Base-by-base conservation (phyloP, 2,888 invertebrate species). In the Julus scanicus region DNA sequence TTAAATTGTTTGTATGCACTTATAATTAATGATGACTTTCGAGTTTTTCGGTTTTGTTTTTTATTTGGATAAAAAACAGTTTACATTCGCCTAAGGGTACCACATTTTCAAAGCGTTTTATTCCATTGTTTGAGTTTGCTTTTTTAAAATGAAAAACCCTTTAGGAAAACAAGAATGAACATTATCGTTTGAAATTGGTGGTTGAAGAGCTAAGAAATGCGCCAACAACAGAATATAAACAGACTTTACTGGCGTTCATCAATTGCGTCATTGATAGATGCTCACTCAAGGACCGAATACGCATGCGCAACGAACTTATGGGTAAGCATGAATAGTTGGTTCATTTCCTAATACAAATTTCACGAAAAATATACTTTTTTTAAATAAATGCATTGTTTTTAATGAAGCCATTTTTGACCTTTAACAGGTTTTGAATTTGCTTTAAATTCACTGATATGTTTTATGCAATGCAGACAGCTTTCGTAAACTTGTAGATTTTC, bases 201-300 rank as follows among this genome's bases (percentile, higher is more conserved):
- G 96, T 98, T 89, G 95, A 96, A 90, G 98, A 99, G 93, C 94
- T 99, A 91, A 95, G 95, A 92, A 94, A 95, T 90, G 95, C 97
- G 57, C 93, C 95, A 88, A 94, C 95, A 89, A 94, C 96, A 88
- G 97, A 97, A 92, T 98, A 98, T 94, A 96, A 96, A 94, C 97
- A 97, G 15, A 96, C 97, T 8, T 93, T 99, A 90, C 94, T 98
- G 91, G 97, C 97, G 88, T 98, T 99, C 93, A 95, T 98, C 93
- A 99, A 99, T 94, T 98, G 98, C 92, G 95, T 98, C 92, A 96
- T 99, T 92, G 97, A 98, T 91, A 97, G 97, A 37, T 97, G 97
- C 15, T 95, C 96, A 89, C 94, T 98, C 90, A 96, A 96, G 90
- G 98, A 98, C 92, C 94, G 98, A 91, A 95, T 96, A 90, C 94